Percentiles rank a stretch among this genome's conserved stretches.
Conservation (phyloP, 2,797 vertebrate species). For the Danionella dracula region DNA sequence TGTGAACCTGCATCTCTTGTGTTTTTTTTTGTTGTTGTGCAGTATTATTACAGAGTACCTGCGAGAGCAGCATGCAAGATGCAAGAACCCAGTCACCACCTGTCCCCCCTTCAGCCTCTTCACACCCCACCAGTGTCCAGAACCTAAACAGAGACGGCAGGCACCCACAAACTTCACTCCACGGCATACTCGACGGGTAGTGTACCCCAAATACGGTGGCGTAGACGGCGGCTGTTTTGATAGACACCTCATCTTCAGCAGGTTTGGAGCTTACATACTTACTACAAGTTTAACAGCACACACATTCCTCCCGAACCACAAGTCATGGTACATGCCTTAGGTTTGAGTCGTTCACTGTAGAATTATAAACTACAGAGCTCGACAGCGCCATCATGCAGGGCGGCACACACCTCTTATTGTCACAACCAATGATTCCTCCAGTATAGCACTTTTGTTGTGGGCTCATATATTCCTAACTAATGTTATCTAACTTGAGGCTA, state of each 20-base stretch:
- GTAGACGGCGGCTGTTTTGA: constrained; percentile 98
- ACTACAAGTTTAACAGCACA: no score
- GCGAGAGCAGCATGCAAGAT: constrained; percentile 96
- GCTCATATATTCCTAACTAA: no score
- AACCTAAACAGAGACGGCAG: constrained; percentile 97
- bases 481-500: no score
- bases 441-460: no score
- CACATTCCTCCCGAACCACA: no score
- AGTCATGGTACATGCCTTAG: no score
- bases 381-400: no score
- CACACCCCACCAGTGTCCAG: constrained; percentile 97
- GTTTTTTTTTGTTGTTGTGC: background rate
- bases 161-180: constrained; percentile 96
- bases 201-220: constrained; percentile 96
- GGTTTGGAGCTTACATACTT: constrained; percentile 68
- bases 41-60: constrained; percentile 98
- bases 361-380: no score
- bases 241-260: constrained; percentile 97
- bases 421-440: no score
- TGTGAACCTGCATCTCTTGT: background rate
- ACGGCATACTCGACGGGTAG: constrained; percentile 86
- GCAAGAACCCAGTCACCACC: constrained; percentile 98
- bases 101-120: constrained; percentile 98
- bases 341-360: no score
- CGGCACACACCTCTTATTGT: no score